Evolutionary conservation across 2,113 vertebrate species (phyloP), one percentile per base, ranked within the genome.

Genomic region (Chiloscyllium plagiosum): DNA sequence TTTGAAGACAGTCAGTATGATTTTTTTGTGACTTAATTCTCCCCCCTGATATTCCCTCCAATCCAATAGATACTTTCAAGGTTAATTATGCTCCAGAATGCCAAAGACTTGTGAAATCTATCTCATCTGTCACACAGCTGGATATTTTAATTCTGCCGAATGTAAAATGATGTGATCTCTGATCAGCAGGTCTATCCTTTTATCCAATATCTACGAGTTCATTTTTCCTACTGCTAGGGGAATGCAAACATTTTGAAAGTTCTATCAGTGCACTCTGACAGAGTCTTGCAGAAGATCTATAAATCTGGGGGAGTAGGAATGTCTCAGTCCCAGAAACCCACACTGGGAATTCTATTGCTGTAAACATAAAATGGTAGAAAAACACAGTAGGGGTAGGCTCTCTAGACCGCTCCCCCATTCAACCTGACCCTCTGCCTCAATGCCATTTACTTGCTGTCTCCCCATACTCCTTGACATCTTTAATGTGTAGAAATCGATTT

Each of bases 1-100:
- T 72, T 72, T 52, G 94, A 95, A 95, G 94, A 13, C 69, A 19
- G 47, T 6, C 24, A 19, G 69, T 50, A 72, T 52, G 70, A 47
- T 47, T 95, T 72, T 87, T 90, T 37, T 93, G 89, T 37, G 15
- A 95, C 69, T 66, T 66, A n/a, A 95, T 33, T 95, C 68, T 33
- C 20, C 94, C 68, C 94, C 52, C 10, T 94, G 66, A 68, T 94
- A 29, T 50, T 72, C 72, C 22, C 42, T 33, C 33, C 8, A 19
- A 50, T 42, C 68, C 42, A 72, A 68, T 52, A 29, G 33, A 76
- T 0, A 76, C 47, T 70, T 94, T 47, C 8, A 68, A 94, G 92
- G 33, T 76, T 33, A 95, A 76, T 70, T 72, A 3, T 13, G 6
- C 42, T 29, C 13, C 22, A 29, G 47, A 95, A 20, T 19, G 15